Evolutionary conservation across 2,888 invertebrate genomes (phyloP), one percentile per base, ranked within the genome.

Genomic region (Drosophila barbarae): DNA sequence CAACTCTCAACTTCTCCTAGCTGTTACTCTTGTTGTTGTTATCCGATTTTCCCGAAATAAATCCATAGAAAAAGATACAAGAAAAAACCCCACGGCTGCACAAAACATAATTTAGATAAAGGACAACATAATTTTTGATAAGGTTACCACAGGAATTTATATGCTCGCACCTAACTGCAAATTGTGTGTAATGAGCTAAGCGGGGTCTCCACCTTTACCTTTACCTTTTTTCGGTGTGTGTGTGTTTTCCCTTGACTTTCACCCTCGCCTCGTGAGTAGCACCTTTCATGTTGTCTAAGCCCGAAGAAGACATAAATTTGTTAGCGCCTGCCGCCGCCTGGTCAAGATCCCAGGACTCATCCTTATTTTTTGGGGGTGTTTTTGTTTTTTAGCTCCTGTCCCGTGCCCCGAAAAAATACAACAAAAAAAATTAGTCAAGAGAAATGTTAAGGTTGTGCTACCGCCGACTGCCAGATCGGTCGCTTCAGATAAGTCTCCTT

Each of bases 161-260:
- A 86, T 87, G 87, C 85, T 87, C 87, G 86, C 86, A 87, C 87
- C 87, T 87, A 87, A 84, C 86, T 87, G 87, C 87, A 84, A 87
- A 87, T 87, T 85, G 84, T 84, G 83, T 85, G 76, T 86, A 86
- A 87, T 87, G 85, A 85, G 85, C 85, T 80, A 76, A 80, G 72
- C 85, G 71, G 83, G 67, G 64, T 71, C 76, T 71, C 76, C 71
- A 79, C 77, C 77, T 82, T 82, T 69, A 50, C 44, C 68, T 65
- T 26, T 13, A 18, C 69, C 10, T 39, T 47, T 68, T 41, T 35
- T 54, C 53, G 39, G 38, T 60, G 26, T 21, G 54, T 35, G 18
- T 12, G 30, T 44, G 28, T 35, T 38, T 36, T 32, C 21, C 28
- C 41, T 9, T n/a, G 26, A 26, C 28, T 42, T 50, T 55, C 56